A percentile compares a stretch with the other conserved stretches of the same genome.
Evolutionary conservation across 2,113 vertebrate species (phyloP).

Genomic region (Stomatorhinus ivindoensis): DNA sequence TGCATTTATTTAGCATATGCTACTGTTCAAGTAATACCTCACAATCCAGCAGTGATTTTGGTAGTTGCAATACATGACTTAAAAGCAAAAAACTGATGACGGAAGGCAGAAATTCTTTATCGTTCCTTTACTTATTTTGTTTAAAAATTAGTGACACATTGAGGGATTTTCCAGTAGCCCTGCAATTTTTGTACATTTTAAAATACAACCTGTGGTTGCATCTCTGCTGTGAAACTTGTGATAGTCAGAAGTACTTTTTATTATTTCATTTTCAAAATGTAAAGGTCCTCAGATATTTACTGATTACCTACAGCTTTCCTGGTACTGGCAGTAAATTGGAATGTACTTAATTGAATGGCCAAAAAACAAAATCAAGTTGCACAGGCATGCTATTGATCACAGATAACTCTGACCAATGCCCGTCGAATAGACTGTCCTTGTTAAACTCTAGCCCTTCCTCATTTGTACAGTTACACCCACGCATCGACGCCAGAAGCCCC

Average conservation of each 20-base stretch:
- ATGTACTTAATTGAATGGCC: neutral
- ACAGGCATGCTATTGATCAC: neutral
- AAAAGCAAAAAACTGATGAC: neutral
- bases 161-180: neutral
- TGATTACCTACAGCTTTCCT: neutral
- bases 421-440: neutral
- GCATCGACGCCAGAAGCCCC: constrained; percentile 71
- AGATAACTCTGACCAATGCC: neutral
- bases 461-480: constrained; percentile 65
- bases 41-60: neutral
- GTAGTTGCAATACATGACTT: neutral
- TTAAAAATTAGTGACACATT: neutral
- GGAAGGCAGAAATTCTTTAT: neutral
- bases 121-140: neutral
- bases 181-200: neutral
- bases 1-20: neutral
- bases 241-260: neutral
- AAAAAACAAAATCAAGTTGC: neutral
- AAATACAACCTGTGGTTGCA: neutral
- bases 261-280: neutral
- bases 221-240: neutral
- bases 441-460: neutral
- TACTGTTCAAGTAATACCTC: neutral
- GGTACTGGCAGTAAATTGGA: neutral
- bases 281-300: neutral